phyloP scores from a whole-genome alignment of 2,113 vertebrate genomes.

The Colistium nudipinnis region DNA sequence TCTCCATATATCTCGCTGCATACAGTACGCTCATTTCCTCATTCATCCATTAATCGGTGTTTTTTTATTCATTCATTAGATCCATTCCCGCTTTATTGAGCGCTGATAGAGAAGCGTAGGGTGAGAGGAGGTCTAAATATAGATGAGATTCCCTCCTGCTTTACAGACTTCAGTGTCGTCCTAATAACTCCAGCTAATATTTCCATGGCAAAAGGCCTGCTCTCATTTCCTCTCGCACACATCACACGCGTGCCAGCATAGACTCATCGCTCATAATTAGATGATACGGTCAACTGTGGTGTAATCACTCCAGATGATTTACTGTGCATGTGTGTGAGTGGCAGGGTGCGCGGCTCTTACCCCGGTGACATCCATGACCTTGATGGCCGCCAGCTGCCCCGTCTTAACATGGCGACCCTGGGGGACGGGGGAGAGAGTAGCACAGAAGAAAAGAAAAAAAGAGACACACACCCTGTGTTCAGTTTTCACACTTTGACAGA shows the following conservation, averaged over 20 bases:
- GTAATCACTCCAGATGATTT: slow-evolving; percentile 59
- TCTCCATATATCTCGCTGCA: background rate
- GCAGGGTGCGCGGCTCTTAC: slow-evolving; percentile 60
- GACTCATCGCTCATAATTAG: slow-evolving; percentile 69
- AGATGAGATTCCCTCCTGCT: slow-evolving; percentile 64
- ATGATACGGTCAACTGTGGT: slow-evolving; percentile 45
- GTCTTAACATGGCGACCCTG: slow-evolving; percentile 84
- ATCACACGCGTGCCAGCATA: slow-evolving; percentile 26
- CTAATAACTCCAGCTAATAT: slow-evolving; percentile 67
- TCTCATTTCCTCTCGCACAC: slow-evolving; percentile 65
- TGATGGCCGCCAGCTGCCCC: slow-evolving; percentile 82
- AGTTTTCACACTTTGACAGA: slow-evolving; percentile 1
- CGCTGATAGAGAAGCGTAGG: slow-evolving; percentile 32
- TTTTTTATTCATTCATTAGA: slow-evolving; percentile 31
- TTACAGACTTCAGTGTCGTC: slow-evolving; percentile 61
- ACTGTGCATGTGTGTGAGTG: slow-evolving; percentile 27
- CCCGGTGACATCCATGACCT: slow-evolving; percentile 84
- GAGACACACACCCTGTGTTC: background rate
- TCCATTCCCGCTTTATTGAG: slow-evolving; percentile 35
- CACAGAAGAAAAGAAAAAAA: slow-evolving; percentile 14
- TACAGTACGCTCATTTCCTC: background rate
- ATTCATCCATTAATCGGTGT: slow-evolving; percentile 32
- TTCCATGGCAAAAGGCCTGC: slow-evolving; percentile 69
- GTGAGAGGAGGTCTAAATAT: slow-evolving; percentile 68
- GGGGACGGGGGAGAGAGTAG: slow-evolving; percentile 15